Evolutionary conservation across 1,140 invertebrate species (phyloP), one percentile per base, ranked within the genome.

Genomic region (Ladona fulva): DNA sequence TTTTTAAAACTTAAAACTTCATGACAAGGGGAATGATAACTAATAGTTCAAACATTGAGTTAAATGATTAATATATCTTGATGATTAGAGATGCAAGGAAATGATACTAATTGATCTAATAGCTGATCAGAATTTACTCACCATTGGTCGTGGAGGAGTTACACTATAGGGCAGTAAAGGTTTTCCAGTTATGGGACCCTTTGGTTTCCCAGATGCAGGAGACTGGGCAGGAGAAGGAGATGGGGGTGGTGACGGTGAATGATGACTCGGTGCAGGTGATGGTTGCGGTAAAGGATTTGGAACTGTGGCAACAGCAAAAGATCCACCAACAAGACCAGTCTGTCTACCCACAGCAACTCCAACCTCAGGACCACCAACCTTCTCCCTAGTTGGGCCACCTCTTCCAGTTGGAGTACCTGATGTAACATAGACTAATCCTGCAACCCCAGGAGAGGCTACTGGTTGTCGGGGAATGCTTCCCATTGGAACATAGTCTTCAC

Each of bases 161-260:
- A 97, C 92, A 86, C 93, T 96, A 81, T 95, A 97, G 0, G 94
- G 94, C 74, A 97, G 84, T 52, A 95, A 83, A 82, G 92, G 91
- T 84, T 95, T 94, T 0, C 90, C 90, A 80, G 84, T 82, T 37
- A 83, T 81, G n/a, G 84, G 81, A 79, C 86, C 82, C 1, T 82
- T 81, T 0, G 84, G 83, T 80, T 83, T 85, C 10, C 84, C 82
- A 0, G 83, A 82, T 25, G 80, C 78, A 73, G 80, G 81, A 12
- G 81, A 79, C 73, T 85, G 81, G 6, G 80, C 76, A 37, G 83
- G 82, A 11, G 80, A 80, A 42, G 83, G 82, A 10, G 80, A 80
- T 5, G 83, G 79, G 74, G 82, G 85, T 81, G 25, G 83, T 83
- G 16, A 84, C 82, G 79, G 83, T 84, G 19, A 19, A 66, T 66